Percentiles rank a stretch among this genome's conserved stretches.
Evolutionary conservation across 2,113 vertebrate genomes (phyloP).

Genomic region (Carettochelys insculpta): DNA sequence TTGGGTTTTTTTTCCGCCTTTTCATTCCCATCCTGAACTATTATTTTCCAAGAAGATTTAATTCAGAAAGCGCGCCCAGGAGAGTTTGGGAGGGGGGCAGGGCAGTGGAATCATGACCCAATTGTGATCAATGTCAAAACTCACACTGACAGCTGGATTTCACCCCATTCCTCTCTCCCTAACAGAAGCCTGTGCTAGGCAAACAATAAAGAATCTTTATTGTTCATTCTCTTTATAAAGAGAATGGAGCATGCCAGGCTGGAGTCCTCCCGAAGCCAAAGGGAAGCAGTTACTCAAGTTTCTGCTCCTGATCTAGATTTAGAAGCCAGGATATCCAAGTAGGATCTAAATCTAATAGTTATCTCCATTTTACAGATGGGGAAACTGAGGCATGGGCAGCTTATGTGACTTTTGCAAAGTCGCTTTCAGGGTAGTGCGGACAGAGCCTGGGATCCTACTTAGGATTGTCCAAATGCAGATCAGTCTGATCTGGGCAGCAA

Average conservation of each 20-base stretch:
- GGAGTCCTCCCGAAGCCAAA: conserved; percentile 7
- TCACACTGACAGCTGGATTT: background rate
- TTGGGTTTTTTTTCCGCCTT: too few species aligned
- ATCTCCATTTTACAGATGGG: background rate
- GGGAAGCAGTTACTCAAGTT: conserved; percentile 11
- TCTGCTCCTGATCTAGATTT: background rate
- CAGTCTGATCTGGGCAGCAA: background rate
- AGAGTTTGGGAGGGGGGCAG: too few species aligned
- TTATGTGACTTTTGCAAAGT: background rate
- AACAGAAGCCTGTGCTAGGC: background rate
- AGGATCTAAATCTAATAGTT: background rate
- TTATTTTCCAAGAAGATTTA: background rate
- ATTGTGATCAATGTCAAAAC: background rate
- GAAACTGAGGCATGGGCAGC: background rate
- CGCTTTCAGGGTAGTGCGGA: background rate
- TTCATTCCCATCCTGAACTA: background rate
- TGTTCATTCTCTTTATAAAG: too few species aligned
- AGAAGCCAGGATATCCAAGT: background rate
- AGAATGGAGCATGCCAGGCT: background rate
- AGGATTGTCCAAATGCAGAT: background rate
- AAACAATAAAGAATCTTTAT: background rate
- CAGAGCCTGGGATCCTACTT: background rate
- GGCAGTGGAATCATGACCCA: background rate
- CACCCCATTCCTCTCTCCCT: background rate
- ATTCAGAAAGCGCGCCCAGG: background rate